Conservation (phyloP, 1,140 invertebrate species). For the Teleogryllus occipitalis region DNA sequence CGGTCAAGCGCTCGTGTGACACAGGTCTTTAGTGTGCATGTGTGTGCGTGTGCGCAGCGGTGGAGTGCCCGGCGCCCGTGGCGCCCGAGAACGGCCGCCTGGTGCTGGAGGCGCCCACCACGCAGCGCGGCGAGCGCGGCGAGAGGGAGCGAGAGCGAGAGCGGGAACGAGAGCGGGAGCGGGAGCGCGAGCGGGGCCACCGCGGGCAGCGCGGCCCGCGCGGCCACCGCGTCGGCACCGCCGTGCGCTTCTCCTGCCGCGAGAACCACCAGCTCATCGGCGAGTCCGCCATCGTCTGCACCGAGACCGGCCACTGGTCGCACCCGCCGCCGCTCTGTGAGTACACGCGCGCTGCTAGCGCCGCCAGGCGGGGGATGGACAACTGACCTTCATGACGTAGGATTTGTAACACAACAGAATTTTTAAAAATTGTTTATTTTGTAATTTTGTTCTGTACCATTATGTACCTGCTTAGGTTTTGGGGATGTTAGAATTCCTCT, state of each 20-base stretch:
- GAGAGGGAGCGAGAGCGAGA: slow-evolving; percentile 62
- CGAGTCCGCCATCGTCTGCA: slow-evolving; percentile 72
- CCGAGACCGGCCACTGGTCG: slow-evolving; percentile 78
- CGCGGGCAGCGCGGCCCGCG: slow-evolving; percentile 76
- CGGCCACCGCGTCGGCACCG: slow-evolving; percentile 70
- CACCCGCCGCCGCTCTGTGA: slow-evolving; percentile 74
- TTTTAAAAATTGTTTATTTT: too few species aligned
- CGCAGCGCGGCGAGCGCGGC: slow-evolving; percentile 37
- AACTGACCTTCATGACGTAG: too few species aligned
- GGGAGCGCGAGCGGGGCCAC: slow-evolving; percentile 68
- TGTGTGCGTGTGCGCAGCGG: slow-evolving; percentile 45
- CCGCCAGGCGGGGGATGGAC: too few species aligned
- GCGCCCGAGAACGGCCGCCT: slow-evolving; percentile 63
- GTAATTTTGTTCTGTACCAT: too few species aligned
- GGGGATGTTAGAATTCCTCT: too few species aligned
- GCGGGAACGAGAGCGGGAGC: slow-evolving; percentile 55
- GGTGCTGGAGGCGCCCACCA: slow-evolving; percentile 37
- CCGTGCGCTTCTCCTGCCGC: slow-evolving; percentile 68
- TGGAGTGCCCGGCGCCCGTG: slow-evolving; percentile 64
- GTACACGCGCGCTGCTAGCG: slow-evolving; percentile 25
- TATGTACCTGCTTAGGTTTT: too few species aligned
- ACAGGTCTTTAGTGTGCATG: too few species aligned
- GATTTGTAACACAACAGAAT: too few species aligned
- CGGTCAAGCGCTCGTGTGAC: too few species aligned
- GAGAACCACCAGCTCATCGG: slow-evolving; percentile 63